These are phyloP conservation scores for Lasioglossum morio DNA, from an alignment of 2,888 invertebrate species.

Conservation along the genomic window DNA sequence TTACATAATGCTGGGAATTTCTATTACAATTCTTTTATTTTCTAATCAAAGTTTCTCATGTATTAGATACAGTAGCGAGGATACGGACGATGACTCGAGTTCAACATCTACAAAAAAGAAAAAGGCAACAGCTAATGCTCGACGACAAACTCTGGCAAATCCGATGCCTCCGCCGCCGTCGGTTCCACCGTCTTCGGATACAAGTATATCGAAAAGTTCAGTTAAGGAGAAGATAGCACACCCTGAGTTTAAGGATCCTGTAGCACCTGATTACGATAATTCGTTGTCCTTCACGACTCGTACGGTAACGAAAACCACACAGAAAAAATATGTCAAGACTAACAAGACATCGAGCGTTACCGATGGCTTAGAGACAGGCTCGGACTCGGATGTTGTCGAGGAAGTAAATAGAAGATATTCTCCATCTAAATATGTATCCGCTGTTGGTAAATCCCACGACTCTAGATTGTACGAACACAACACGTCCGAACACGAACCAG, in stretches of 20 bases:
- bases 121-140: conserved; percentile 85
- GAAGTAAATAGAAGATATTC: conserved; percentile 67
- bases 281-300: conserved; percentile 66
- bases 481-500: conserved; percentile 62
- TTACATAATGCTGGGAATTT: conserved; percentile 1
- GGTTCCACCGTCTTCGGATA: conserved; percentile 45
- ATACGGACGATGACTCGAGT: conserved; percentile 84
- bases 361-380: conserved; percentile 90
- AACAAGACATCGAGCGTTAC: conserved; percentile 81
- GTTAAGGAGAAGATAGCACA: conserved; percentile 73
- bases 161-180: conserved; percentile 82
- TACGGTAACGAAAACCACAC: conserved; percentile 67
- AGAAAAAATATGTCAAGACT: conserved; percentile 73
- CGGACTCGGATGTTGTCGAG: conserved; percentile 88
- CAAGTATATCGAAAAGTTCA: conserved; percentile 69
- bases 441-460: conserved; percentile 64
- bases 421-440: conserved; percentile 68
- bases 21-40: not conserved
- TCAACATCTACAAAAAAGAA: conserved; percentile 84
- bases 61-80: conserved; percentile 84
- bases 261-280: conserved; percentile 65
- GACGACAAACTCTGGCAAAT: conserved; percentile 83
- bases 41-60: conserved; percentile 14
- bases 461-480: conserved; percentile 57
- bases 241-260: conserved; percentile 72